Conservation (phyloP, 2,797 vertebrate genomes). For the Caiman crocodilus region DNA sequence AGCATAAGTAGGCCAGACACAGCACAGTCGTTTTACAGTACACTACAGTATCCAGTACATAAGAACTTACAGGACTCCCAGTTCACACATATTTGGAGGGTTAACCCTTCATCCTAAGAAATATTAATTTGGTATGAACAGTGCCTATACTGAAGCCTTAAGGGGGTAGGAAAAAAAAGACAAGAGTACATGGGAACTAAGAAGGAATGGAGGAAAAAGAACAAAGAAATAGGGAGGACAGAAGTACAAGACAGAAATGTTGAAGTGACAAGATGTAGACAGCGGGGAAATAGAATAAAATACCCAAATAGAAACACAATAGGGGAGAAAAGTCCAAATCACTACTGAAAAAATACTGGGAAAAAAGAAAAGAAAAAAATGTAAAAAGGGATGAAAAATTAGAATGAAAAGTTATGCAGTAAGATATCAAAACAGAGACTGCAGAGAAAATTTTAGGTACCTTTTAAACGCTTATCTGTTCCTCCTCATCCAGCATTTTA, state of each 20-base stretch:
- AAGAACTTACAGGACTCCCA: conserved; percentile 33
- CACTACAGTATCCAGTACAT: neutral
- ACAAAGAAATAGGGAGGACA: neutral
- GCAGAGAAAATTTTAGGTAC: neutral
- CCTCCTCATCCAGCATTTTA: conserved; percentile 19
- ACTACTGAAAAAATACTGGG: neutral
- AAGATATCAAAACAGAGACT: conserved; percentile 24
- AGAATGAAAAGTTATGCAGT: neutral
- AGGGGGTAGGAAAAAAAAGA: neutral
- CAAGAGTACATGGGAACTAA: neutral
- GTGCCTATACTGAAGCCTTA: neutral
- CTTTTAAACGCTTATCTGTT: conserved; percentile 45
- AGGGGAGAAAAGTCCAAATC: neutral
- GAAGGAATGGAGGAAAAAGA: neutral
- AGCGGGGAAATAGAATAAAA: neutral
- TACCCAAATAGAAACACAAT: neutral
- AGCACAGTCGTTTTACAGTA: conserved; percentile 27
- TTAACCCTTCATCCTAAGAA: conserved; percentile 32
- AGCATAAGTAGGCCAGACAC: neutral
- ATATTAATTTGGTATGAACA: conserved; percentile 38
- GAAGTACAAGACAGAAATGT: neutral
- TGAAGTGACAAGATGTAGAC: neutral
- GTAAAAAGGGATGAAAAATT: neutral
- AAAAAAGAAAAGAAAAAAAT: neutral
- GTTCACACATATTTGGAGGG: conserved; percentile 5